Conservation (phyloP, 2,113 vertebrate species). For the Canis aureus region DNA sequence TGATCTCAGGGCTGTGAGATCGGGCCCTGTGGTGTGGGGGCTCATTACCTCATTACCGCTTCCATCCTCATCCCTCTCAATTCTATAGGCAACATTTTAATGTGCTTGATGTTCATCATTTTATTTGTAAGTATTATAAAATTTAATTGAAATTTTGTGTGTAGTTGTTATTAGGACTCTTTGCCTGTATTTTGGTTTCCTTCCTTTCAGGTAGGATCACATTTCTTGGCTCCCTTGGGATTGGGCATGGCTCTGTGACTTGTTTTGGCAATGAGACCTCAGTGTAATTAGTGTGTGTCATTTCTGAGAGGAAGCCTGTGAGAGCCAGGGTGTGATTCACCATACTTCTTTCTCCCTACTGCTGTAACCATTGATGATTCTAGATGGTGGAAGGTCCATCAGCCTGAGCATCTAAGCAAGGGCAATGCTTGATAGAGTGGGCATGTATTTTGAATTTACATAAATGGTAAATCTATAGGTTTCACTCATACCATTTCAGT, state of each 20-base stretch:
- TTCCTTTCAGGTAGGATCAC: not conserved
- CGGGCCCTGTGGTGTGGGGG: not conserved
- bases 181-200: not conserved
- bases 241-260: not conserved
- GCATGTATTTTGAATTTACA: not conserved
- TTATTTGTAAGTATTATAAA: not conserved
- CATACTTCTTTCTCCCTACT: not conserved
- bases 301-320: not conserved
- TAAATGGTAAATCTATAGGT: not conserved
- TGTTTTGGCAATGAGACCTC: not conserved
- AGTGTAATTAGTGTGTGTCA: not conserved
- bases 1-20: not conserved
- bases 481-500: not conserved
- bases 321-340: too few species aligned
- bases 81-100: not conserved
- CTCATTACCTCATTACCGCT: not conserved
- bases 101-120: not conserved
- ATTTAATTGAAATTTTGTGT: not conserved
- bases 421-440: not conserved
- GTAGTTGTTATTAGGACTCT: not conserved
- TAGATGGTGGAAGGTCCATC: not conserved
- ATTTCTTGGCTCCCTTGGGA: not conserved
- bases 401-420: not conserved
- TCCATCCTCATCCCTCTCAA: not conserved
- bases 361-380: not conserved